Evolutionary conservation across 2,888 invertebrate genomes (phyloP).

Genomic region (Callinectes sapidus): DNA sequence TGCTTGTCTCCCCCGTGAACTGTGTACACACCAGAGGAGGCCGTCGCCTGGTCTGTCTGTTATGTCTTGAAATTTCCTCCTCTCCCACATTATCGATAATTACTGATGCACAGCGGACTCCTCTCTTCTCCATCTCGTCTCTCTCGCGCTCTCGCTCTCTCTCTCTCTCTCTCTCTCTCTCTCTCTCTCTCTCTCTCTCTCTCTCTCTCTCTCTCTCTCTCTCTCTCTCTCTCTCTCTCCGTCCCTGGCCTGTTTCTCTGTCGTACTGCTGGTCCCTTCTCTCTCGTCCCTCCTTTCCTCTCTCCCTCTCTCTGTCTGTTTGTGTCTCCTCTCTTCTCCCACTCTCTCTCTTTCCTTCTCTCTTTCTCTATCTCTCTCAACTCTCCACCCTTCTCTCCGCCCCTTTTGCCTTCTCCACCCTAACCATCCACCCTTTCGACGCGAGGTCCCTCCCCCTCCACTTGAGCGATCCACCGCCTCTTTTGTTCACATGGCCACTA

Average conservation of each 20-base stretch:
- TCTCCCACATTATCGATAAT: conserved; percentile 48
- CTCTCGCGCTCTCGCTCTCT: not conserved
- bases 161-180: conserved; percentile 39
- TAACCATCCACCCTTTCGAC: conserved; percentile 51
- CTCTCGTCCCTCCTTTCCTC: not conserved
- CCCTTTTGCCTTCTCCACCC: conserved; percentile 30
- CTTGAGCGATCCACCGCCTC: conserved; percentile 44
- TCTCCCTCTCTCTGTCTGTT: conserved; percentile 19
- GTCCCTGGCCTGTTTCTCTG: not conserved
- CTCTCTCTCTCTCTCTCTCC: conserved; percentile 23
- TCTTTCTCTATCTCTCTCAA: conserved; percentile 41
- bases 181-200: conserved; percentile 30
- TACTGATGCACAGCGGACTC: conserved; percentile 26
- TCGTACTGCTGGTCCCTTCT: not conserved
- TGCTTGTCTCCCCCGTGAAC: conserved; percentile 35
- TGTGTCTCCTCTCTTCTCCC: conserved; percentile 28
- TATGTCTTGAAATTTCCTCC: conserved; percentile 38
- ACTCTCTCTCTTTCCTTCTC: not conserved
- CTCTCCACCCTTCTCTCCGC: conserved; percentile 22
- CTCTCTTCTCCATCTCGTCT: not conserved
- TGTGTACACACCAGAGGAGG: conserved; percentile 26
- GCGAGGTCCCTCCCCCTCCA: conserved; percentile 46
- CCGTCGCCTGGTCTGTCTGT: conserved; percentile 32
- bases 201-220: not conserved
- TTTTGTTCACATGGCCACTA: conserved; percentile 47